phyloP scores from a whole-genome alignment of 2,113 vertebrate species.

The Hyla sarda region DNA sequence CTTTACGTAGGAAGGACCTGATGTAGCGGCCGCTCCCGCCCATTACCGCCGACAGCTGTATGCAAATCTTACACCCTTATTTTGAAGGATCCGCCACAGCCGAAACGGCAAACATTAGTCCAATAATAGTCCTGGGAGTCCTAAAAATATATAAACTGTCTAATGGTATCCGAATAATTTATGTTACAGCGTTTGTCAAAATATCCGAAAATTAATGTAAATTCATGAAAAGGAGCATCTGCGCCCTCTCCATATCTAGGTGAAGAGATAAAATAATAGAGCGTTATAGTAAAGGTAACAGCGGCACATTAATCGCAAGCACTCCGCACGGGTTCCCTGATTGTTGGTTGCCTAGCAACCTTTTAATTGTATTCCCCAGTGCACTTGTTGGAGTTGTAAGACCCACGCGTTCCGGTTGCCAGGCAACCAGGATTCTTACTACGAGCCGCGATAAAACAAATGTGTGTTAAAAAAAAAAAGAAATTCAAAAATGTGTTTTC shows the following conservation, averaged over 20 bases:
- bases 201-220: not conserved
- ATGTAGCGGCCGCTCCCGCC: not conserved
- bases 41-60: not conserved
- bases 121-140: conserved; percentile 6
- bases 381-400: conserved; percentile 44
- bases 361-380: conserved; percentile 35
- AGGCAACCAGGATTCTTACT: conserved; percentile 35
- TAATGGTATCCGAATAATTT: conserved; percentile 8
- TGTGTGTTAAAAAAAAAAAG: conserved; percentile 34
- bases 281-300: conserved; percentile 9
- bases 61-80: conserved; percentile 4
- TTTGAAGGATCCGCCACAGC: conserved; percentile 29
- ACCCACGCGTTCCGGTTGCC: conserved; percentile 41
- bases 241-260: not conserved
- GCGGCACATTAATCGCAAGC: conserved; percentile 1
- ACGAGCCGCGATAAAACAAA: conserved; percentile 36
- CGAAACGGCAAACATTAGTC: conserved; percentile 22
- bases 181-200: not conserved
- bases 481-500: not conserved
- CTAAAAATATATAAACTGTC: conserved; percentile 18
- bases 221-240: conserved; percentile 1
- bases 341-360: conserved; percentile 42
- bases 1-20: not conserved
- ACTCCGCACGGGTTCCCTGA: not conserved
- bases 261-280: not conserved